Base-by-base conservation (phyloP, 2,888 invertebrate genomes). In the Chrysodeixis includens region DNA sequence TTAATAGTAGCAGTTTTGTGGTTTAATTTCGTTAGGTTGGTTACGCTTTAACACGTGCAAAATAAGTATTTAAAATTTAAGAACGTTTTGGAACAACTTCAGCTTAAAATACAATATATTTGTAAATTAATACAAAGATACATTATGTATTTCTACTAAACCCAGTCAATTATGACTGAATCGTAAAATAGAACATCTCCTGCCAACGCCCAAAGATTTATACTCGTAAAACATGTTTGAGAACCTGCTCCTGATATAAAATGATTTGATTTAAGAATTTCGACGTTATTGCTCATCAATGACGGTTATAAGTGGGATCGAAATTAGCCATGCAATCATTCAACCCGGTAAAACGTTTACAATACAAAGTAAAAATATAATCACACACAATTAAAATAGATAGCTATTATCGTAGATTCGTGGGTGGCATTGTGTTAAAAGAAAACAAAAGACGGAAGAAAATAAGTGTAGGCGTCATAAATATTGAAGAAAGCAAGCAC, bases 151-250 rank as follows among this genome's bases (percentile, higher is more conserved):
- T 30, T 30, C 10, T 10, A 32, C 32, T 35, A 35, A 35, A 35
- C 14, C 1, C 12, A 35, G 14, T 14, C 14, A 35, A 35, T 35
- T 35, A 35, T 35, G 40, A 40, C n/a, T 5, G 40, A 40, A 12
- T 40, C n/a, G n/a, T 40, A 40, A 40, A 40, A n/a, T 5, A n/a
- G n/a, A 40, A 40, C 5, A 40, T 40, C 0, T 4, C 40, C 5
- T n/a, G 40, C 40, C 40, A 40, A 40, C 40, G 40, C 40, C 40
- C n/a, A 40, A n/a, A n/a, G n/a, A 40, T 40, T 40, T 40, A 40
- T n/a, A n/a, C n/a, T 6, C n/a, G 40, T 40, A n/a, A n/a, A 40
- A 40, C 40, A 40, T 40, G 40, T 40, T n/a, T 40, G 6, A 40
- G n/a, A 40, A 40, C 40, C 40, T n/a, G 40, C 40, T 40, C n/a